Percentiles rank a stretch among this genome's conserved stretches.
Evolutionary conservation across 1,140 invertebrate species (phyloP).

Genomic region (Trissolcus basalis): DNA sequence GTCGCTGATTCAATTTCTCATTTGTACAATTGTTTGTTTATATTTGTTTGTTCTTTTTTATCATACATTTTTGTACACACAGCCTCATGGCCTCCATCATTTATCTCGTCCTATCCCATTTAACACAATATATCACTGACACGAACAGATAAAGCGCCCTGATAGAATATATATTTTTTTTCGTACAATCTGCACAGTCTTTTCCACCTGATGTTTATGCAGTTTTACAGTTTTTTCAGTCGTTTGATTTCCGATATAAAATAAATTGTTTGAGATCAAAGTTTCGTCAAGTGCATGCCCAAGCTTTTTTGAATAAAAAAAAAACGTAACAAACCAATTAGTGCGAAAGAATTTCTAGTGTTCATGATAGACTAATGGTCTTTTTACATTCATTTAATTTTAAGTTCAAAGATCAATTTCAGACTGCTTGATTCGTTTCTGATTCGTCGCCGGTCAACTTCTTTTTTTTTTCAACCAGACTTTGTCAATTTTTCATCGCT

Average conservation of each 20-base stretch:
- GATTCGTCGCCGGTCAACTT: conserved; percentile 52
- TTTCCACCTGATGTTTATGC: conserved; percentile 26
- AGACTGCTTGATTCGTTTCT: conserved; percentile 60
- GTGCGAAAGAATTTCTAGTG: conserved; percentile 23
- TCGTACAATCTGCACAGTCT: conserved; percentile 20
- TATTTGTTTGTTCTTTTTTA: conserved; percentile 24
- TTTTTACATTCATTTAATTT: conserved; percentile 26
- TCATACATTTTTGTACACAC: conserved; percentile 53
- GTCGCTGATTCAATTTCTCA: no score
- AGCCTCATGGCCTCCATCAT: conserved; percentile 69
- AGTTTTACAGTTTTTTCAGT: conserved; percentile 3
- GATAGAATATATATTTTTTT: conserved; percentile 13
- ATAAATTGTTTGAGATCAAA: conserved; percentile 1
- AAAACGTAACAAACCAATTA: conserved; percentile 25
- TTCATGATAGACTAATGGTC: conserved; percentile 28
- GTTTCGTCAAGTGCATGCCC: conserved; percentile 28
- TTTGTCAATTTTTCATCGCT: neutral
- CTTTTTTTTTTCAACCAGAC: neutral
- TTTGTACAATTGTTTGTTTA: no score
- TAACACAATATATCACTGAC: conserved; percentile 40
- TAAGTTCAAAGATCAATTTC: conserved; percentile 3
- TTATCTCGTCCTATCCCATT: conserved; percentile 49
- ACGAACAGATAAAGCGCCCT: conserved; percentile 30
- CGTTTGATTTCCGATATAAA: conserved; percentile 2
- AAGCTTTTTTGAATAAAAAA: conserved; percentile 40